phyloP scores from a whole-genome alignment of 1,140 invertebrate species.

The Drosophila baimaii region DNA sequence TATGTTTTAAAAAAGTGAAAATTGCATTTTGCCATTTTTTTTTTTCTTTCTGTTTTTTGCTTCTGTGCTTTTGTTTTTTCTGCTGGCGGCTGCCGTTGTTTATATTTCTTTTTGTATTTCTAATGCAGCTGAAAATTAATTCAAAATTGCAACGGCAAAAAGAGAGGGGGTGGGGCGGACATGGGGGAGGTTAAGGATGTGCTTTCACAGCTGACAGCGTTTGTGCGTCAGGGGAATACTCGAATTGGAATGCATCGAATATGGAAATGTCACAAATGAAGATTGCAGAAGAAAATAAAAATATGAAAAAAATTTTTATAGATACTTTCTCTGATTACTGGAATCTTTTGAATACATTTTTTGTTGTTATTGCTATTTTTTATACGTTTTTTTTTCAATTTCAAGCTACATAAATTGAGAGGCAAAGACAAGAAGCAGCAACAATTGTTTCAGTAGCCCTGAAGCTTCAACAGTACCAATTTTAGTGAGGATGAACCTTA shows the following conservation, averaged over 20 bases:
- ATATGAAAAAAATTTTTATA: no score
- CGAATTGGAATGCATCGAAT: not conserved
- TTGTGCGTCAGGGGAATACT: not conserved
- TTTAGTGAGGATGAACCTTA: no score
- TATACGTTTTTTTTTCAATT: no score
- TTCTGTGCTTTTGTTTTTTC: constrained; percentile 3
- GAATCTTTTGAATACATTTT: not conserved
- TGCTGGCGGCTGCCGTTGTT: not conserved
- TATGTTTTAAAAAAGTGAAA: constrained; percentile 73
- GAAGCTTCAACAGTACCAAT: not conserved
- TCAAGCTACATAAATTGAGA: not conserved
- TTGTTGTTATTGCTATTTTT: no score
- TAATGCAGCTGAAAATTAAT: constrained; percentile 69
- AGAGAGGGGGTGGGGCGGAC: constrained; percentile 14
- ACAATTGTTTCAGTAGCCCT: no score
- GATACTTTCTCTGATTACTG: not conserved
- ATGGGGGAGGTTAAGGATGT: constrained; percentile 12
- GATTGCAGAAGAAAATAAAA: not conserved
- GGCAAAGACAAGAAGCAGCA: no score
- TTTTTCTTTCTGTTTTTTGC: not conserved
- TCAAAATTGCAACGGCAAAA: constrained; percentile 40
- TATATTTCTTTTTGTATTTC: constrained; percentile 40
- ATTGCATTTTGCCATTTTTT: constrained; percentile 66
- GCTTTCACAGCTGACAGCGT: constrained; percentile 20
- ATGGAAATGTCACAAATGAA: constrained; percentile 6